These are phyloP conservation scores for Ceratotherium simum DNA, from an alignment of 2,113 vertebrate genomes.

Conservation along the genomic window DNA sequence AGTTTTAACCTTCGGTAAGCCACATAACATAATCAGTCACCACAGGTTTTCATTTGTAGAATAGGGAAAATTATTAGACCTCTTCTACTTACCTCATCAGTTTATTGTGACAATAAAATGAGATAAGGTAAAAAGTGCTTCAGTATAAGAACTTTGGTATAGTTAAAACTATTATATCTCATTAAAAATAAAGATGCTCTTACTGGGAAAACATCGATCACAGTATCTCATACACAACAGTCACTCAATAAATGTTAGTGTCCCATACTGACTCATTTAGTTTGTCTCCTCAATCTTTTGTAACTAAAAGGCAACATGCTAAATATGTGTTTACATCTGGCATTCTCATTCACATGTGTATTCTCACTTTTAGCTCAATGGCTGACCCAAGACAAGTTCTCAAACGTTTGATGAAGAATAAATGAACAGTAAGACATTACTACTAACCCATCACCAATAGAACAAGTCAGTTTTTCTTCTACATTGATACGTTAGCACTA, in stretches of 20 bases:
- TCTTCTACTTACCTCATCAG: not conserved
- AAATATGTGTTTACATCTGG: slow-evolving; percentile 7
- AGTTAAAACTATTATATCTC: not conserved
- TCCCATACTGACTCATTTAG: not conserved
- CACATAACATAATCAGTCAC: not conserved
- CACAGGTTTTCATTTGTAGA: not conserved
- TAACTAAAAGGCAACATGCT: not conserved
- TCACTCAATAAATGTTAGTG: not conserved
- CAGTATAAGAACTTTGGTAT: not conserved
- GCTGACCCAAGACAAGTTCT: not conserved
- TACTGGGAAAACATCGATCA: not conserved
- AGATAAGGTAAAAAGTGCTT: not conserved
- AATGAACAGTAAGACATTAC: not conserved
- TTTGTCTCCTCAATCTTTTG: not conserved
- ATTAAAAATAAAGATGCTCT: not conserved
- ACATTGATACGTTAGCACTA: not conserved
- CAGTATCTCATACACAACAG: not conserved
- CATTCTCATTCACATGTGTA: not conserved
- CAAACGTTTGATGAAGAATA: slow-evolving; percentile 27
- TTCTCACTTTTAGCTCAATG: not conserved
- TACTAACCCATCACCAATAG: not conserved
- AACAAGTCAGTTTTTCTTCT: not conserved
- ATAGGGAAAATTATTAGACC: not conserved
- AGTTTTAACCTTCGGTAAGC: not conserved
- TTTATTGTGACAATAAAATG: not conserved